Percentiles rank a stretch among this genome's conserved stretches.
phyloP scores from a whole-genome alignment of 2,113 vertebrate genomes.

The Lophura nycthemera region DNA sequence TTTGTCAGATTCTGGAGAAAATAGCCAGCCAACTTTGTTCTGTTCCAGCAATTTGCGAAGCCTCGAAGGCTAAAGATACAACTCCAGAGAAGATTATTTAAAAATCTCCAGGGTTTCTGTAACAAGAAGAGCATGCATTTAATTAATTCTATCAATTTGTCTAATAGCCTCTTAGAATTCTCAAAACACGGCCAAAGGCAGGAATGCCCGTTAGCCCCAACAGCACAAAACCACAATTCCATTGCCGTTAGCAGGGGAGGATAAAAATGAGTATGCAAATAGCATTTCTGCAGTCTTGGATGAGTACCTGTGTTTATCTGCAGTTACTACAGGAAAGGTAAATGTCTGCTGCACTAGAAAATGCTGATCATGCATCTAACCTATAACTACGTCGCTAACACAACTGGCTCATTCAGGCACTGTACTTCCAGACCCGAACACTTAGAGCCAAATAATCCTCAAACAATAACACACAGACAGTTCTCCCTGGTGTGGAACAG shows the following conservation, averaged over 20 bases:
- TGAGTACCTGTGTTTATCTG: background rate
- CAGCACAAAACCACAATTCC: background rate
- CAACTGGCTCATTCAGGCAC: background rate
- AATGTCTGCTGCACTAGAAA: background rate
- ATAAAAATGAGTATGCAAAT: background rate
- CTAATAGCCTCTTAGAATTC: conserved; percentile 27
- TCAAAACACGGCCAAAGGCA: conserved; percentile 6
- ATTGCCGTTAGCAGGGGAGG: background rate
- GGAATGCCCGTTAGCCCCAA: background rate
- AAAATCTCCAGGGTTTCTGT: conserved; percentile 22
- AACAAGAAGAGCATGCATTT: background rate
- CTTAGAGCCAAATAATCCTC: background rate
- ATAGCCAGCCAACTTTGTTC: background rate
- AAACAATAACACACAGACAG: background rate
- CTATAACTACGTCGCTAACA: background rate
- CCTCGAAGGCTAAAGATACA: background rate
- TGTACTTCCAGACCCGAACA: background rate
- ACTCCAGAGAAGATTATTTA: background rate
- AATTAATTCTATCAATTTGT: conserved; percentile 37
- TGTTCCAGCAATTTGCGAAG: conserved; percentile 17
- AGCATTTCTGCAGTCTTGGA: background rate
- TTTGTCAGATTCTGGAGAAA: conserved; percentile 46
- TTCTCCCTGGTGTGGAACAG: background rate
- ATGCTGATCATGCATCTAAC: background rate
- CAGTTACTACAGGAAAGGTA: background rate